Evolutionary conservation across 2,797 vertebrate species (phyloP), one percentile per base, ranked within the genome.

Genomic region (Smutsia temminckii): DNA sequence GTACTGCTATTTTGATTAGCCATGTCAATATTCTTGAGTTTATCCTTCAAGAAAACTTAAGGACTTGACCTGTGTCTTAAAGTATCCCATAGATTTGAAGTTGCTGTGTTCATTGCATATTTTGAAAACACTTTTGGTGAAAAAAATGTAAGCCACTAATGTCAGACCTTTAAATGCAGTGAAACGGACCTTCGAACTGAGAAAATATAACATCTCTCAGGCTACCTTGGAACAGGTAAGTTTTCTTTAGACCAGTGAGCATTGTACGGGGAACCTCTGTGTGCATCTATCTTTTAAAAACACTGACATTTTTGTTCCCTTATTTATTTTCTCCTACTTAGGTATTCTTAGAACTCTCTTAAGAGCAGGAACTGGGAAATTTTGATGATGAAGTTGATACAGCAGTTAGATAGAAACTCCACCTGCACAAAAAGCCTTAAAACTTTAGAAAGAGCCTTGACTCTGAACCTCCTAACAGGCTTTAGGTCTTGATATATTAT

Each of bases 181-280:
- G 66, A 99, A 99, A 96, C 97, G 98, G 90, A 98, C 89, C 89
- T 99, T 99, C 92, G 98, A 98, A 93, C 98, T 99, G 32, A 99
- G 99, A 91, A 99, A 99, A 87, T 99, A 99, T 97, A 99, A 99
- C 98, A 99, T 99, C 97, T 99, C 99, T 32, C 98, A 99, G 98
- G 98, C 98, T 23, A 99, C 99, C 1, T 96, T 99, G 64, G 99
- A 99, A 94, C 99, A 99, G 99, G 99, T 99, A 84, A 0, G 97
- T 59, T 53, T 79, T 68, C 49, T 79, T 42, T 71, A 37, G 53
- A 63, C 11, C 27, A 14, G 34, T 0, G 4, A 42, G 21, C 64
- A 42, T 61, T 42, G 12, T 61, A 55, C 1, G 2, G 34, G 12
- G 69, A 20, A 71, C 29, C 29, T 59, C 87, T 46, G 14, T 13